Evolutionary conservation across 2,888 invertebrate species (phyloP).

Genomic region (Gari tellinella): DNA sequence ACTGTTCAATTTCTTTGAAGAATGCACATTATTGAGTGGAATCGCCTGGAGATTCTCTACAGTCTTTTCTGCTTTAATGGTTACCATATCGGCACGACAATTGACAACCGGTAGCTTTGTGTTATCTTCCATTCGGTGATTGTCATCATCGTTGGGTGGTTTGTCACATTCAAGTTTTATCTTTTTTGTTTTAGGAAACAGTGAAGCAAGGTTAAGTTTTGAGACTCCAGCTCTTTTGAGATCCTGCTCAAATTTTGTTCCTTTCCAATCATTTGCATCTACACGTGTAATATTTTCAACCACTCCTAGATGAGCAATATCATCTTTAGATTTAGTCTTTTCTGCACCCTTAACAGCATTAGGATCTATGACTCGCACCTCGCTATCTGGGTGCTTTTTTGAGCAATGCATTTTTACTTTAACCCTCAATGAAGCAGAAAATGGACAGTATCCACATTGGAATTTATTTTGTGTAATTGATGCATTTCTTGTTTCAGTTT

Average conservation of each 20-base stretch:
- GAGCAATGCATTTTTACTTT: conserved; percentile 59
- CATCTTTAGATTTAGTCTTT: neutral
- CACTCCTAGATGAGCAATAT: neutral
- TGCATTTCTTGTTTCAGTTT: neutral
- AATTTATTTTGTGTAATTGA: conserved; percentile 26
- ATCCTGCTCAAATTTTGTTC: conserved; percentile 55
- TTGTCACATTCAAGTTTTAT: too few species aligned
- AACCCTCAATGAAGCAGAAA: conserved; percentile 47
- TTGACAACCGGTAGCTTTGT: too few species aligned
- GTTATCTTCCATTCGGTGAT: too few species aligned
- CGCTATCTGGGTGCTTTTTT: conserved; percentile 40
- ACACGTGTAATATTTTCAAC: conserved; percentile 18
- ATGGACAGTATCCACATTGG: conserved; percentile 53
- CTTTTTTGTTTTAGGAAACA: conserved; percentile 28
- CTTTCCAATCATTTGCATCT: conserved; percentile 43
- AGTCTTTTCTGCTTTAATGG: too few species aligned
- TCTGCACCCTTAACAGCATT: neutral
- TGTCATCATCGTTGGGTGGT: too few species aligned
- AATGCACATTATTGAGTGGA: too few species aligned
- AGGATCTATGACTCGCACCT: conserved; percentile 31
- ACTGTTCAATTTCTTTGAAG: too few species aligned
- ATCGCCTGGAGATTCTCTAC: too few species aligned
- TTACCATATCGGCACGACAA: too few species aligned
- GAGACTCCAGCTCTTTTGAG: conserved; percentile 46
- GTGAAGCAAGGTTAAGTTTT: conserved; percentile 50